Evolutionary conservation across 2,888 invertebrate genomes (phyloP).

Genomic region (Leptopterna dolabrata): DNA sequence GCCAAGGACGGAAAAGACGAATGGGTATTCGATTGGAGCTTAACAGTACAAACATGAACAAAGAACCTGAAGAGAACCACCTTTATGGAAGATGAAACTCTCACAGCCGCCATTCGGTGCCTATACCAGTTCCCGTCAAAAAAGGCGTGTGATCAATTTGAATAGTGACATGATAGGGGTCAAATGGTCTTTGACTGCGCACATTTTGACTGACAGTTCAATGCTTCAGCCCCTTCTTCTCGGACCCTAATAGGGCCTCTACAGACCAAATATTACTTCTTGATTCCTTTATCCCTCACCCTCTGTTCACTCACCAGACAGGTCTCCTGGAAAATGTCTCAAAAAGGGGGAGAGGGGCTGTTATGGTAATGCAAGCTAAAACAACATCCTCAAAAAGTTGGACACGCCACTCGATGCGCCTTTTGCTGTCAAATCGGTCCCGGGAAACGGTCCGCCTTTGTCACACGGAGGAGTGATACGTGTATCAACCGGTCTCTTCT

Average conservation of each 20-base stretch:
- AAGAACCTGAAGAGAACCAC: not conserved
- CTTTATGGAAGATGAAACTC: not conserved
- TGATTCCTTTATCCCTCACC: constrained; percentile 51
- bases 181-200: constrained; percentile 13
- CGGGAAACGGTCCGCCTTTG: not conserved
- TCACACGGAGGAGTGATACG: constrained; percentile 30
- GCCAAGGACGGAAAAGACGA: not conserved
- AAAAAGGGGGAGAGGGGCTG: not conserved
- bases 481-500: not conserved
- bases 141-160: constrained; percentile 44
- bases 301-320: not conserved
- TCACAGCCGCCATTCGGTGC: not conserved
- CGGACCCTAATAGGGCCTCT: constrained; percentile 10
- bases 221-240: constrained; percentile 24
- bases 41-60: not conserved
- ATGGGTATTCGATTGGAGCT: not conserved
- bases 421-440: not conserved
- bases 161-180: constrained; percentile 54
- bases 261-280: constrained; percentile 54
- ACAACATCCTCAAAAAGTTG: constrained; percentile 45
- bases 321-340: not conserved
- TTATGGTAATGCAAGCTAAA: constrained; percentile 52
- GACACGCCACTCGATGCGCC: constrained; percentile 14
- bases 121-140: not conserved
- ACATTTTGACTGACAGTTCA: constrained; percentile 51